Base-by-base conservation (phyloP, 2,113 vertebrate genomes). In the Paramormyrops kingsleyae region DNA sequence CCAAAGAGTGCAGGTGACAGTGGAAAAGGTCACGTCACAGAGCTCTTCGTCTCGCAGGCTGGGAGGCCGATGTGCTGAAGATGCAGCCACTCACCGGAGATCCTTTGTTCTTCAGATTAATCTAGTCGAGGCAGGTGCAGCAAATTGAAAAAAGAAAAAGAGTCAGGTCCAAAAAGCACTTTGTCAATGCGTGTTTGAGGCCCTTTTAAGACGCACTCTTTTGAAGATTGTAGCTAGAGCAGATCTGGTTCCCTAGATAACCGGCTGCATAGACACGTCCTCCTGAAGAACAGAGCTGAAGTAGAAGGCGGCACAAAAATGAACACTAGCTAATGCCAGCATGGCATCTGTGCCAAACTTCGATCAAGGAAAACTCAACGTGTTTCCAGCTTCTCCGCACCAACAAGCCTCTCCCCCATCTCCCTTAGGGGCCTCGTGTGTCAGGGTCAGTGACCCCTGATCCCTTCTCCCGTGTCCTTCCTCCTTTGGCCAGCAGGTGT, bases 171-270 rank as follows among this genome's bases (percentile, higher is more conserved):
- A 27, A n/a, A 56, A 74, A 74, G 46, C 24, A 7, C 87, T 88
- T 24, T 24, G 27, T 47, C 42, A 42, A 62, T 27, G 59, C 24
- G 0, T 42, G 35, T 56, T 10, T 19, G 59, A 70, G 62, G 42
- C 12, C 47, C 88, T 80, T 89, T 50, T n/a, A 52, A 86, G 42
- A 66, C 62, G 17, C 19, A 21, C 9, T 66, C 52, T 86, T 53
- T 35, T 59, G 88, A 49, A 89, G 70, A 44, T 46, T 84, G 52
- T n/a, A 44, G 31, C 83, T n/a, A 15, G 4, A 21, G 24, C n/a
- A 39, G n/a, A 86, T 87, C 85, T 70, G 52, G 85, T 89, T 85
- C 53, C n/a, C 56, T 19, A 21, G 89, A 56, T 89, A 87, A 87
- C 42, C 74, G 17, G 66, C 15, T 27, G 47, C 21, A 89, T 46